Base-by-base conservation (phyloP, 2,888 invertebrate genomes). In the Pseudoips prasinana region DNA sequence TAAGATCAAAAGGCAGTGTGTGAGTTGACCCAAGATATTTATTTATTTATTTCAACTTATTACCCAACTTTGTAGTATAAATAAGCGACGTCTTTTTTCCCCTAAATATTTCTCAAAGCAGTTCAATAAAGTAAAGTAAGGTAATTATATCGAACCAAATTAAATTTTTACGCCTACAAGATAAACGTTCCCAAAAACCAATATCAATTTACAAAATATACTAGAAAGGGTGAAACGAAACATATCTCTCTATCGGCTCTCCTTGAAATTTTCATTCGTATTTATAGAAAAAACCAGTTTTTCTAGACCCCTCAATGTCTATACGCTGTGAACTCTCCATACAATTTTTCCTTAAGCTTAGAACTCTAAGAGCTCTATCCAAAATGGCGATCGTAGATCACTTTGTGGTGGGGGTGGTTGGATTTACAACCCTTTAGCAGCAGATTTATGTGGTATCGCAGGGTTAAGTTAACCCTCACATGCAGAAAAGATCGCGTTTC, bases 341-440 rank as follows among this genome's bases (percentile, higher is more conserved):
- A 33, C 34, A 18, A 31, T 26, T 23, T 33, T 39, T 33, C 30
- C 30, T 36, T 42, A 38, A 25, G 10, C 1, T 0, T n/a, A 9
- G 8, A 26, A 29, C 33, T 40, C 27, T 10, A 37, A 45, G 7
- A 29, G 77, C 8, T 66, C 80, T 48, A 31, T 25, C 24, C 54
- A 59, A 23, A 47, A 36, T 73, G 74, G 80, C 35, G 45, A 39
- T 42, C 55, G 64, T 79, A 70, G 51, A 82, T 84, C 83, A 83
- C 78, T 44, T 55, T 64, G 66, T 57, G 58, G 73, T 57, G 68
- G 76, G 84, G 80, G 72, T 58, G 46, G 68, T 71, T 55, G 57
- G 75, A 87, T 87, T 87, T 87, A 87, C 86, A 85, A 87, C 87
- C 86, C 86, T 85, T 84, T 83, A 55, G 61, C 55, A 54, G 62